Conservation (phyloP, 2,797 vertebrate species). For the Catharus ustulatus region DNA sequence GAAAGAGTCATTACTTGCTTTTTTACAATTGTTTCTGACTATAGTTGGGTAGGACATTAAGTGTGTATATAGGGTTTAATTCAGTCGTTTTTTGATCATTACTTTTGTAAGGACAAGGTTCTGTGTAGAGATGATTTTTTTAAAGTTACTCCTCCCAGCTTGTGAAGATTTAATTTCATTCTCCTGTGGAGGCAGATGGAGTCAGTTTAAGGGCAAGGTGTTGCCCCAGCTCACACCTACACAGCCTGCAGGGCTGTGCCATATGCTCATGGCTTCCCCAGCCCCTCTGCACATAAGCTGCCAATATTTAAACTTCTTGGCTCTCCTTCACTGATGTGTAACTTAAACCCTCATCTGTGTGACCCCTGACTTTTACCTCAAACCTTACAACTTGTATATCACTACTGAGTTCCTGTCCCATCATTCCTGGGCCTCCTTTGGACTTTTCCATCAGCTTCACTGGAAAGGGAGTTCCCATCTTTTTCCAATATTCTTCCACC, state of each 20-base stretch:
- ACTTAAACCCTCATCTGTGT: neutral
- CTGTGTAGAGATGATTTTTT: neutral
- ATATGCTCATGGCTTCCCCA: neutral
- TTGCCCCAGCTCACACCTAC: neutral
- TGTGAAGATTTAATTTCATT: neutral
- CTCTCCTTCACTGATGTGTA: neutral
- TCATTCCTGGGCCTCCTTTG: conserved; percentile 18
- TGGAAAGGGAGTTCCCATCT: conserved; percentile 25
- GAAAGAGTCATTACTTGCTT: neutral
- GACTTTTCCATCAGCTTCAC: conserved; percentile 15
- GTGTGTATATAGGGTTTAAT: neutral
- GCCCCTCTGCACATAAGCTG: neutral
- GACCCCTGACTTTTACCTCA: conserved; percentile 34
- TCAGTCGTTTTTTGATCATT: neutral
- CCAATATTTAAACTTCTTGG: neutral
- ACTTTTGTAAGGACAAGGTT: neutral
- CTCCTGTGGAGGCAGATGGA: neutral
- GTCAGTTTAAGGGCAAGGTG: neutral
- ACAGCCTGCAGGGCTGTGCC: neutral
- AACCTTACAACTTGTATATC: conserved; percentile 9
- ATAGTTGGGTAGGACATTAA: neutral
- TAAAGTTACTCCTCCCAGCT: neutral
- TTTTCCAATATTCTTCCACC: conserved; percentile 49
- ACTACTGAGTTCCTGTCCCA: conserved; percentile 1
- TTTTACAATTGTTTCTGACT: neutral